Base-by-base conservation (phyloP, 1,140 invertebrate genomes). In the Ephestia elutella region DNA sequence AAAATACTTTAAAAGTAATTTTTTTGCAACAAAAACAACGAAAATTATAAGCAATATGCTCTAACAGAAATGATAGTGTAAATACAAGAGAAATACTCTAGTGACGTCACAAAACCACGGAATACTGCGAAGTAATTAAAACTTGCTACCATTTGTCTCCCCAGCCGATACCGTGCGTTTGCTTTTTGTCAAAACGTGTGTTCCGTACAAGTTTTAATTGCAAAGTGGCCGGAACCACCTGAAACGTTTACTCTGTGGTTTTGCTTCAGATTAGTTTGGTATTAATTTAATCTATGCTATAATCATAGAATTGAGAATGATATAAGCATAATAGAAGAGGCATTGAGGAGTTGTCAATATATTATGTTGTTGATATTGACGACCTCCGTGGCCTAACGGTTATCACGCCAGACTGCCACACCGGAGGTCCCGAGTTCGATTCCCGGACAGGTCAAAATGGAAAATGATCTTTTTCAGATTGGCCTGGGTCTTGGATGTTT, bases 191-290 rank as follows among this genome's bases (percentile, higher is more conserved):
- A 35, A 55, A 55, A 18, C 30, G 54, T 38, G 28, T 55, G 54
- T 35, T 55, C 54, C 3, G 30, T 55, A 55, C 32, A 55, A 55
- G 32, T 55, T 55, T 55, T 35, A 55, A 38, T 53, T 53, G 50
- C 50, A 25, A 53, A 53, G 50, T 53, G 50, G 50, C 50, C n/a
- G 19, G 19, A 53, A 20, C 50, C 50, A 53, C 50, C 19, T 53
- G 49, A 50, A 50, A 20, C 17, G 19, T 53, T n/a, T 53, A 53
- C 21, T 53, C 20, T 21, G 50, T n/a, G 50, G 50, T 25, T 25
- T 53, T 25, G 50, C 17, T 53, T n/a, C 11, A 11, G 21, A 53
- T 53, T 53, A 53, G 50, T 53, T 53, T 25, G 5, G 50, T 53
- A 25, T 53, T 53, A 25, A 53, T 25, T 53, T 53, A 44, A 44